A percentile compares a stretch with the other conserved stretches of the same genome.
Evolutionary conservation across 2,888 invertebrate species (phyloP).

Genomic region (Meliscaeva auricollis): DNA sequence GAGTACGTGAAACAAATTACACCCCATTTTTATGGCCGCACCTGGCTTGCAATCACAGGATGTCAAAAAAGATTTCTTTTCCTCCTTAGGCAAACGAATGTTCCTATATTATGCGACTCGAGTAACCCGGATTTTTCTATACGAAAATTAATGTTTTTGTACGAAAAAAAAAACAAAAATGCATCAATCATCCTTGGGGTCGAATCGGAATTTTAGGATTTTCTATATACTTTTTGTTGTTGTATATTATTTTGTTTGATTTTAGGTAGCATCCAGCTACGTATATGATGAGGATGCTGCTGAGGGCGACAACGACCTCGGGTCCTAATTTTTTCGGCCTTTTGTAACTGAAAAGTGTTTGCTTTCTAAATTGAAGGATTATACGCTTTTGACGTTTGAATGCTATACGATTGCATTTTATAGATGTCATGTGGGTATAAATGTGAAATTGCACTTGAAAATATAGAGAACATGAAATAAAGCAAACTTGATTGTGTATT

Average conservation of each 20-base stretch:
- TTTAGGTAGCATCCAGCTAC: constrained; percentile 36
- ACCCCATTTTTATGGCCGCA: constrained; percentile 69
- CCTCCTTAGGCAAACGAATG: constrained; percentile 12
- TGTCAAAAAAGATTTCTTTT: constrained; percentile 43
- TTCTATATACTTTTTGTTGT: constrained; percentile 9
- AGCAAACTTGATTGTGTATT: constrained; percentile 53
- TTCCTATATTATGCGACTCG: neutral
- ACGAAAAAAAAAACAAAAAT: constrained; percentile 63
- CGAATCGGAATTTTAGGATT: constrained; percentile 41
- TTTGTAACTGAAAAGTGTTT: constrained; percentile 67
- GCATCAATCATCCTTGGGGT: constrained; percentile 66
- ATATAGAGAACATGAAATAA: constrained; percentile 19
- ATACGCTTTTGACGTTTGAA: constrained; percentile 73
- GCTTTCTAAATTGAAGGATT: constrained; percentile 73
- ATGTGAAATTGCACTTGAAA: constrained; percentile 10
- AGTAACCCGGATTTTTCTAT: constrained; percentile 49
- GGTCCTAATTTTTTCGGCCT: constrained; percentile 63
- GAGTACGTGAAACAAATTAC: constrained; percentile 72
- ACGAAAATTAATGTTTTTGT: constrained; percentile 57
- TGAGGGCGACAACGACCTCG: constrained; percentile 62
- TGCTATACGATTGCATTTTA: constrained; percentile 43
- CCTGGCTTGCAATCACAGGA: constrained; percentile 53
- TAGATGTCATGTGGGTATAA: constrained; percentile 45
- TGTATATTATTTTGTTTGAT: neutral
- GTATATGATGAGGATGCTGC: constrained; percentile 8